Base-by-base conservation (phyloP, 2,797 vertebrate genomes). In the Peromyscus melanophrys region DNA sequence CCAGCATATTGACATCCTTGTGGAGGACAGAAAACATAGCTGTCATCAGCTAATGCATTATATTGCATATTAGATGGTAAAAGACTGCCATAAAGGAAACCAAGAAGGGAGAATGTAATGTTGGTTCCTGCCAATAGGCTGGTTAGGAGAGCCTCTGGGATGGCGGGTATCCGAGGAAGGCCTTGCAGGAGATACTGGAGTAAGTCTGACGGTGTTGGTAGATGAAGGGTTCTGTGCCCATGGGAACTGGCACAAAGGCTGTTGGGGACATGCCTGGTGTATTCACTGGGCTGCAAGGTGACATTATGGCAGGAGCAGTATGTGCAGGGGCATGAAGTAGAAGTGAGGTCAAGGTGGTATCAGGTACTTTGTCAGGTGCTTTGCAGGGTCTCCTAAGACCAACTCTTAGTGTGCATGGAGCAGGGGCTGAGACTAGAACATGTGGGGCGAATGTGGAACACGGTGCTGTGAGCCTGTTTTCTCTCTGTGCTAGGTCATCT, bases 391-490 rank as follows among this genome's bases (percentile, higher is more conserved):
- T 59, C 7, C 11, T 7, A 29, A 87, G 96, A 49, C 63, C 1
- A 0, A 17, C 40, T 40, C 6, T n/a, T 46, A 11, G 61, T 59
- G 16, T 16, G 4, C 0, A 1, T 14, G 11, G 40, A 11, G 0
- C 25, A 4, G 16, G 46, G 78, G 55, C 82, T 73, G 31, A 71
- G 63, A 6, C 14, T 29, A 65, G 55, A 21, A 16, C 46, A 34
- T 3, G 14, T 4, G 46, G 67, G 17, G 4, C 2, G 4, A 43
- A 37, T 13, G 19, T 73, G 40, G 77, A 61, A 43, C 23, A 6
- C 27, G 29, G 49, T 78, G 9, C 27, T 71, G 19, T 52, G 55
- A 25, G 21, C 59, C 59, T 89, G 25, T 40, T 25, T 63, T 78
- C 1, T 90, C 2, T 92, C 34, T 34, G 5, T 37, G 34, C 52